Base-by-base conservation (phyloP, 2,113 vertebrate genomes). In the Melanocharis versteri region DNA sequence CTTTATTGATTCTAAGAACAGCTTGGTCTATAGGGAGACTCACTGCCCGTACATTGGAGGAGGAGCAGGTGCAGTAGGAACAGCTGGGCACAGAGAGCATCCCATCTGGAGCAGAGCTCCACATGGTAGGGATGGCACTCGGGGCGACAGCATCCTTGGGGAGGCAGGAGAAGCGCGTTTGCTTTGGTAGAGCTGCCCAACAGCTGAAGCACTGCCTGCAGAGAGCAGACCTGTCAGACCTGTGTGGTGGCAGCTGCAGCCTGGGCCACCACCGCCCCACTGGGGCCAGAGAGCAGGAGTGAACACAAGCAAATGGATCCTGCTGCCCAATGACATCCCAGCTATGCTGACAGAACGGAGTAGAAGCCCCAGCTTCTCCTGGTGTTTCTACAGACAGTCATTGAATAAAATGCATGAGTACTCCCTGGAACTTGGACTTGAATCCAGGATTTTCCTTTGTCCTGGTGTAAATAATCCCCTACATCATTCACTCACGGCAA, bases 101-200 rank as follows among this genome's bases (percentile, higher is more conserved):
- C 39, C 18, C 23, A 42, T 16, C 45, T 2, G 3, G n/a, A 88
- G 82, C 56, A 79, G 53, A 62, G 15, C 44, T 79, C 66, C 53
- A 13, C 4, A 4, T 0, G 2, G 35, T 0, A 92, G 51, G 0
- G 1, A 66, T 20, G 33, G 66, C 0, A 0, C 42, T 10, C 27
- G 71, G 51, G 33, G 18, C 23, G 71, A 24, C 28, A 47, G 21
- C 0, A 0, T 72, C 62, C 53, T 23, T 24, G 18, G 35, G 65
- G 66, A 64, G 44, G 48, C 70, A 73, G 45, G 6, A 84, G 88
- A 64, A 79, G 24, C 0, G 0, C 23, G 11, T 60, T 71, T 85
- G 53, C 66, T 86, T 58, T 50, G 44, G 14, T 15, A 66, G 39
- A 85, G 70, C 42, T 75, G 61, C 73, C 61, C 61, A 35, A 5